These are phyloP conservation scores for Panagrolaimus sp. DNA, from an alignment of 1,140 invertebrate species.

Conservation along the genomic window DNA sequence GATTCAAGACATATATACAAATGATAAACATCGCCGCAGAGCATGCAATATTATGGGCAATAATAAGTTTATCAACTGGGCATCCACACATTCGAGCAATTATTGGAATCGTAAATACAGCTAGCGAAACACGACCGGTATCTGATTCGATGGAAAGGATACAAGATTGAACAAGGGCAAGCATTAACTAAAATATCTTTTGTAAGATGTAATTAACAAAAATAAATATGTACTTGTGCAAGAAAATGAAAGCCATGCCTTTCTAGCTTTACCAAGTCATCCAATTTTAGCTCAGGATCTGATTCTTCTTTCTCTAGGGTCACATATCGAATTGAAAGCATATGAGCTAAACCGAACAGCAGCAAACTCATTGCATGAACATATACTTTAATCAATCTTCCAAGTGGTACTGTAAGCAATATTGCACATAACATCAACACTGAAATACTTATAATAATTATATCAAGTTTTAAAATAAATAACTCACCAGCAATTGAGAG, in stretches of 20 bases:
- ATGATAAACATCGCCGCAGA: constrained; percentile 61
- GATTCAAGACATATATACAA: constrained; percentile 62
- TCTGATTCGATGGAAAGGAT: constrained; percentile 62
- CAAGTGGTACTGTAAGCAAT: not conserved
- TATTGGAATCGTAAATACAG: constrained; percentile 63
- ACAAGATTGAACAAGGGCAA: constrained; percentile 61
- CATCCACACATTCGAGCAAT: constrained; percentile 62
- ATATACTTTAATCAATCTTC: not conserved
- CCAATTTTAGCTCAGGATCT: constrained; percentile 38
- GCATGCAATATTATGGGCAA: constrained; percentile 63
- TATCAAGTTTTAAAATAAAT: not conserved
- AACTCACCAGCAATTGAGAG: not conserved
- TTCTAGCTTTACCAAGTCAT: constrained; percentile 51
- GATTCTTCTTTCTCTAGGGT: constrained; percentile 57
- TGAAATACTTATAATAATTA: not conserved
- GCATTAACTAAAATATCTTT: constrained; percentile 61
- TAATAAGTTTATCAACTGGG: constrained; percentile 61
- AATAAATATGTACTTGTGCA: constrained; percentile 56
- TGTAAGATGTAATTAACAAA: not conserved
- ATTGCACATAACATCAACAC: not conserved
- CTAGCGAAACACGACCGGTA: constrained; percentile 59
- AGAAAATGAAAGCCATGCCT: constrained; percentile 54
- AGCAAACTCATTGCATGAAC: not conserved
- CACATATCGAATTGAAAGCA: constrained; percentile 13
- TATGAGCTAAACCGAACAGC: not conserved